Evolutionary conservation across 2,888 invertebrate genomes (phyloP), one percentile per base, ranked within the genome.

Genomic region (Arenicola marina): DNA sequence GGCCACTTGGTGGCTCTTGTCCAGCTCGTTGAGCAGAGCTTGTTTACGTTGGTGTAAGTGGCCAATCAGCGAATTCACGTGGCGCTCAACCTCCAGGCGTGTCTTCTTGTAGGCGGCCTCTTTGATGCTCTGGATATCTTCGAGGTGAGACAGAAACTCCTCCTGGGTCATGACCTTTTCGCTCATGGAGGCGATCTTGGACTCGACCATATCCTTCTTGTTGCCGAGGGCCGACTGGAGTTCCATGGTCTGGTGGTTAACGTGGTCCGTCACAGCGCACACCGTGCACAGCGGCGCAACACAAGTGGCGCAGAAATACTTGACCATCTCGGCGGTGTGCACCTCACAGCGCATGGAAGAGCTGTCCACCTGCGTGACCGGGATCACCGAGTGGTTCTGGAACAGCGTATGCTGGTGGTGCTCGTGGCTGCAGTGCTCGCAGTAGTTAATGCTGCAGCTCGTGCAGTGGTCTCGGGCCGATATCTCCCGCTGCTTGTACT

Each of bases 51-150:
- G 38, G 46, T 65, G 64, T 11, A 69, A n/a, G 55, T 68, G 56
- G 4, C 51, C 65, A 26, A 69, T 65, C 18, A 69, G 58, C 18
- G 44, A 51, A 32, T 51, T 56, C 32, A 58, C 61, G 34, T 69
- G 69, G 7, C 64, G 56, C 38, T 69, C 69, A 28, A 69, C 63
- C 56, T 69, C 69, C 38, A 60, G 26, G 32, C 58, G 57, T 24
- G 66, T 66, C 55, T 69, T 69, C 59, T 69, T 69, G 38, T 57
- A 34, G 2, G 69, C 62, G 2, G 66, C 67, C 21, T 69, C 69
- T 28, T 56, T 58, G 24, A 69, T 44, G 54, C 53, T 69, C 33
- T 62, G 58, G n/a, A 69, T 44, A 51, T 69, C 69, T 45, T 69
- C 69, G 46, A 69, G 56, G 28, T 58, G 44, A 2, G 53, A 38